phyloP scores from a whole-genome alignment of 2,113 vertebrate species.

The Chrysochloris asiatica region DNA sequence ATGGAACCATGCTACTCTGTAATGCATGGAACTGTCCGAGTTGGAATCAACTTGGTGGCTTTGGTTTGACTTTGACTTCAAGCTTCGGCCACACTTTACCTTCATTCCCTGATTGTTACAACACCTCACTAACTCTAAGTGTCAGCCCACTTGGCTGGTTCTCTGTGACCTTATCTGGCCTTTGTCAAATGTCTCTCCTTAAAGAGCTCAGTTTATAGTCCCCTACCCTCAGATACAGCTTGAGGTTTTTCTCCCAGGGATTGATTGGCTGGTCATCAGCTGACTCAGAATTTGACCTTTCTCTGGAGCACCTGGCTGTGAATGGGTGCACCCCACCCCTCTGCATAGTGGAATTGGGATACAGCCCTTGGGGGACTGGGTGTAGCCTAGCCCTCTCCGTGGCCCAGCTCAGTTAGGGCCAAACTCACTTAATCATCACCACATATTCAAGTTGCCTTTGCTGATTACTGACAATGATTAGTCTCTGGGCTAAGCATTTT shows the following conservation, averaged over 20 bases:
- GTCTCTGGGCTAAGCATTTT: neutral
- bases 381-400: neutral
- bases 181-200: neutral
- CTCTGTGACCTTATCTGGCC: neutral
- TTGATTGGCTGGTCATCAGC: neutral
- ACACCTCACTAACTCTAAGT: neutral
- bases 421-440: neutral
- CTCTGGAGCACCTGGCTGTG: neutral
- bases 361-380: neutral
- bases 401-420: neutral
- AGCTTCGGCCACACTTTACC: rapidly evolving
- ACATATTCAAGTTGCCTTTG: neutral
- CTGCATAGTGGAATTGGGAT: neutral
- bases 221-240: neutral
- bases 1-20: neutral
- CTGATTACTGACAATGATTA: neutral
- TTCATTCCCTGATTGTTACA: neutral
- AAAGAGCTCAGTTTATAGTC: neutral
- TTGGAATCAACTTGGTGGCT: neutral
- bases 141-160: neutral
- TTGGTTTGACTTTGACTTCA: neutral
- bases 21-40: neutral
- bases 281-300: neutral
- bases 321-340: neutral
- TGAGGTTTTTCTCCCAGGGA: neutral